phyloP scores from a whole-genome alignment of 2,888 invertebrate species.

The Zaprionus bogoriensis region DNA sequence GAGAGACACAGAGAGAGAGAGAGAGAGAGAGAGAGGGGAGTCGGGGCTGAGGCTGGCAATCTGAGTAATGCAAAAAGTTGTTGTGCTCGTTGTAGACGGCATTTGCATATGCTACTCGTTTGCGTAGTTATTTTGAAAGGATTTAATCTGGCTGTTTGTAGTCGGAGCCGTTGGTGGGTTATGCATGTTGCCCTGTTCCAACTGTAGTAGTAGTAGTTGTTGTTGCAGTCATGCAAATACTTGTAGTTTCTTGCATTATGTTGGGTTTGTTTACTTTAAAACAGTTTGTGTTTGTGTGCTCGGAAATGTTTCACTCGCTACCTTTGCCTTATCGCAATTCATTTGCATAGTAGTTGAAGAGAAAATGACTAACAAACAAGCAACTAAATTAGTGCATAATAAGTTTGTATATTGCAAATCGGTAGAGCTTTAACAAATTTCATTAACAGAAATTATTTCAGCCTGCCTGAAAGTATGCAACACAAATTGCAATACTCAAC shows the following conservation, averaged over 20 bases:
- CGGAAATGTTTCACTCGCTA: conserved; percentile 2
- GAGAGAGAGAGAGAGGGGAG: too few species aligned
- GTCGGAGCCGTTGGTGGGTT: conserved; percentile 15
- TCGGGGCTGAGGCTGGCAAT: conserved; percentile 36
- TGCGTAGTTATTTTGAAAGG: conserved; percentile 65
- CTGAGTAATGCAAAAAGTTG: conserved; percentile 76
- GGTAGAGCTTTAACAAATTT: too few species aligned
- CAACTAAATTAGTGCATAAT: background rate
- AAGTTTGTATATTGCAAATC: background rate
- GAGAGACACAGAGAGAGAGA: too few species aligned
- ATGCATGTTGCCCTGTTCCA: conserved; percentile 10
- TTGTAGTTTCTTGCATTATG: conserved; percentile 42
- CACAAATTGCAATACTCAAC: background rate
- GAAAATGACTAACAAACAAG: background rate
- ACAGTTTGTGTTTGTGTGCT: conserved; percentile 7
- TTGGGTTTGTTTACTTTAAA: conserved; percentile 14
- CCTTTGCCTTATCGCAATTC: background rate
- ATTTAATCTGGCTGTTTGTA: conserved; percentile 63
- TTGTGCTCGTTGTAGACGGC: conserved; percentile 43
- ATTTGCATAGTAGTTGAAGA: too few species aligned
- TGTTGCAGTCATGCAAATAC: conserved; percentile 18
- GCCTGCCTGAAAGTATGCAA: background rate
- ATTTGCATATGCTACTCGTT: conserved; percentile 73
- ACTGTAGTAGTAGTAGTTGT: background rate
- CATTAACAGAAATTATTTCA: background rate